Evolutionary conservation across 2,888 invertebrate species (phyloP).

Genomic region (Cryptocheilus praepositus): DNA sequence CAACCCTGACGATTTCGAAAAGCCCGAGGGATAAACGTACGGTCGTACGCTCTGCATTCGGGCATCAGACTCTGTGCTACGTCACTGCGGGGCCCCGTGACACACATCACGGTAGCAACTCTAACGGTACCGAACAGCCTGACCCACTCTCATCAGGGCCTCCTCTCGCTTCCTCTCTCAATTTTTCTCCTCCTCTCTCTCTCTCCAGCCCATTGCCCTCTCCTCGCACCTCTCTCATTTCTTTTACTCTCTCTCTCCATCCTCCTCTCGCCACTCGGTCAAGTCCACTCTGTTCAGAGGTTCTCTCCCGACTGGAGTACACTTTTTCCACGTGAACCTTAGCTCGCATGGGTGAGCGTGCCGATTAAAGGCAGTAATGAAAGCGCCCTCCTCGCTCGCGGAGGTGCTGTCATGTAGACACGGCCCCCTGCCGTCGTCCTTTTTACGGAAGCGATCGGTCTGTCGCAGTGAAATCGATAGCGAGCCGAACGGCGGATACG

Average conservation of each 20-base stretch:
- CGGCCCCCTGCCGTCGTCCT: conserved; percentile 26
- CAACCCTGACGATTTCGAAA: too few species aligned
- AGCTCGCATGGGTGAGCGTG: conserved; percentile 51
- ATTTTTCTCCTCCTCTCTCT: conserved; percentile 30
- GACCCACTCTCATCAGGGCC: conserved; percentile 66
- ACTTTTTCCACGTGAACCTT: conserved; percentile 63
- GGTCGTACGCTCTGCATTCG: neutral
- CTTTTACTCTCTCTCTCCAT: conserved; percentile 24
- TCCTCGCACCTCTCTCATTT: conserved; percentile 39
- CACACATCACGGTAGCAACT: conserved; percentile 71
- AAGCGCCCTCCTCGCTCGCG: conserved; percentile 67
- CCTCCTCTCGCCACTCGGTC: conserved; percentile 31
- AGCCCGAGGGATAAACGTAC: too few species aligned
- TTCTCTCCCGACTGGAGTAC: conserved; percentile 32
- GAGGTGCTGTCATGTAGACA: conserved; percentile 68
- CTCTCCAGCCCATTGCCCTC: conserved; percentile 28
- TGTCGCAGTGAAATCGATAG: conserved; percentile 41
- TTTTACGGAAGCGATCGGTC: conserved; percentile 26
- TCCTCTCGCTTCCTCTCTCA: conserved; percentile 45
- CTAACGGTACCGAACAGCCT: conserved; percentile 69
- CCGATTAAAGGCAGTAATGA: conserved; percentile 70
- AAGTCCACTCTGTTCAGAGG: conserved; percentile 16
- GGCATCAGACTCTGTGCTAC: conserved; percentile 36
- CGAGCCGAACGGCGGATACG: conserved; percentile 1
- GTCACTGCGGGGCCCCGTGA: conserved; percentile 67